Conservation (phyloP, 2,888 invertebrate genomes). For the Biston betularia region DNA sequence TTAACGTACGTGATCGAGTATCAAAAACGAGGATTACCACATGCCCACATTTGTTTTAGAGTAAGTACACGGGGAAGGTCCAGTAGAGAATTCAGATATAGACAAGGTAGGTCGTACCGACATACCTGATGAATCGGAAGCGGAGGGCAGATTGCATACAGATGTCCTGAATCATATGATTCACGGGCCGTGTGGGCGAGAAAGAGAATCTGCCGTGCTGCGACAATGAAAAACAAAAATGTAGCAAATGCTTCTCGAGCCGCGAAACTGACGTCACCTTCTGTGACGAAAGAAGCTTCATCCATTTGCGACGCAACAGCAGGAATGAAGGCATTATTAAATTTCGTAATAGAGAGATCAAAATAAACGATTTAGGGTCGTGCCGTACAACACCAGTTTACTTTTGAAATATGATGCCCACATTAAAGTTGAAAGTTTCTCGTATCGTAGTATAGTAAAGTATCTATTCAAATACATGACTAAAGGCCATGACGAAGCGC, state of each 20-base stretch:
- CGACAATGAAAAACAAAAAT: conserved; percentile 7
- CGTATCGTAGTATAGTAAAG: conserved; percentile 1
- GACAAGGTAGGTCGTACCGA: conserved; percentile 3
- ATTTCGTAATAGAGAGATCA: too few relatives aligned
- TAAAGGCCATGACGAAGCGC: conserved; percentile 11
- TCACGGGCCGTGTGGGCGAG: conserved; percentile 10
- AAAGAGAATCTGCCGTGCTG: conserved; percentile 15
- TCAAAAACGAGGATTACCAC: conserved; percentile 17
- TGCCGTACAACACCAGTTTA: too few relatives aligned
- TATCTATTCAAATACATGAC: conserved; percentile 17
- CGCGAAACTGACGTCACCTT: conserved; percentile 5
- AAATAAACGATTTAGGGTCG: too few relatives aligned
- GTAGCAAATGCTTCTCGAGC: conserved; percentile 18
- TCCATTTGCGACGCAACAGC: conserved; percentile 11
- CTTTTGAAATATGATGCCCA: too few relatives aligned
- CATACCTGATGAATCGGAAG: conserved; percentile 1
- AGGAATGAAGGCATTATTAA: conserved; percentile 7
- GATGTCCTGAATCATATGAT: conserved; percentile 5
- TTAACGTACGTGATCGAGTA: conserved; percentile 17
- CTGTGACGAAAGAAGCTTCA: conserved; percentile 4
- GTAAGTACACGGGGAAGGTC: conserved; percentile 18
- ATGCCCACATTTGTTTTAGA: conserved; percentile 21
- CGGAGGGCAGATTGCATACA: background rate
- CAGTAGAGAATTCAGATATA: conserved; percentile 7
- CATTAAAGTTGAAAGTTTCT: too few relatives aligned